Percentiles rank a stretch among this genome's conserved stretches.
Conservation (phyloP, 2,113 vertebrate species). For the Centropristis striata region DNA sequence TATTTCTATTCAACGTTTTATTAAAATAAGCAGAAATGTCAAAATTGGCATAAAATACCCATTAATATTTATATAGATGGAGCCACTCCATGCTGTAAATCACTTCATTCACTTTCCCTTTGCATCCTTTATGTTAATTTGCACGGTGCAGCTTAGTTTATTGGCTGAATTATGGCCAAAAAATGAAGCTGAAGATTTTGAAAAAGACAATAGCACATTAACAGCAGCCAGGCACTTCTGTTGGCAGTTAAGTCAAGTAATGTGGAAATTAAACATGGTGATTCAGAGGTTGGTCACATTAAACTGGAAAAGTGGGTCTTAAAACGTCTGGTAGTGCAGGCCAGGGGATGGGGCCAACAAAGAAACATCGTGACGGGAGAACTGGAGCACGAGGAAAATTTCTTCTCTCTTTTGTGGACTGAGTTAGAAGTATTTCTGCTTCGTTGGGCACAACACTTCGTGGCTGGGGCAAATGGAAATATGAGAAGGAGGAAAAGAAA, state of each 20-base stretch:
- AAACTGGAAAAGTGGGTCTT: conserved; percentile 29
- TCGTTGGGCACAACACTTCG: conserved; percentile 10
- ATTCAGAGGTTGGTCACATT: conserved; percentile 29
- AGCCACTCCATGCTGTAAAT: background rate
- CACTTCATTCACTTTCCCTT: background rate
- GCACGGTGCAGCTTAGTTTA: background rate
- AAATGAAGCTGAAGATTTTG: conserved; percentile 1
- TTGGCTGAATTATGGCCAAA: background rate
- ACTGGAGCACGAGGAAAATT: conserved; percentile 1
- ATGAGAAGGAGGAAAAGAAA: background rate
- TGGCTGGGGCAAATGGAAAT: background rate
- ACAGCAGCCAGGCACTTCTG: conserved; percentile 8
- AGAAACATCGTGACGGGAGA: conserved; percentile 4
- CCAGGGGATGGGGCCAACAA: conserved; percentile 1
- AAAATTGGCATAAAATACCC: background rate
- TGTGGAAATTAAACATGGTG: conserved; percentile 30
- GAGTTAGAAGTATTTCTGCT: conserved; percentile 21
- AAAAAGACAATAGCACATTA: conserved; percentile 16
- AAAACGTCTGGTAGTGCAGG: background rate
- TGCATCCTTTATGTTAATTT: conserved; percentile 2
- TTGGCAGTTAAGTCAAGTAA: conserved; percentile 21
- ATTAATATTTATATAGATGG: background rate
- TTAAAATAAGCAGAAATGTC: background rate
- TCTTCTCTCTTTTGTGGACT: conserved; percentile 10
- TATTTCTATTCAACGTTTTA: background rate